Evolutionary conservation across 2,797 vertebrate species (phyloP), one percentile per base, ranked within the genome.

Genomic region (Sebastes elongatus): DNA sequence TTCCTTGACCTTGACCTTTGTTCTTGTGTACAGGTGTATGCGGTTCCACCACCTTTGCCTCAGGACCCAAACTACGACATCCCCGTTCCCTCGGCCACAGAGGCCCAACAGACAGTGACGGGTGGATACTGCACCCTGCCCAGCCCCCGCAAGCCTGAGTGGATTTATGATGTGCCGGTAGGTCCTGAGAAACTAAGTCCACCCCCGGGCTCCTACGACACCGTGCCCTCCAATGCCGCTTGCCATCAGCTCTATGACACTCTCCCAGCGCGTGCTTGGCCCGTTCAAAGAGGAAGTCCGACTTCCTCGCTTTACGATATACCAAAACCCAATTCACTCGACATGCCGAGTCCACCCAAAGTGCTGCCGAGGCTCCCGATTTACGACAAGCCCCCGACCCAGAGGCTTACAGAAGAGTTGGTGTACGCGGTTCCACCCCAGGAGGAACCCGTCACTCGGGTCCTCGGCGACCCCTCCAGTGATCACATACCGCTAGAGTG

Each of bases 161-260:
- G 97, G 97, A 96, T 97, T 85, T 98, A 99, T 4, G 97, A 98
- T 35, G 94, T 96, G 1, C 97, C 97, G 0, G 83, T 92, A 2
- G 90, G 94, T 53, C 92, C 93, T 0, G 95, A 97, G 69, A 97
- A 94, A 74, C 83, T 89, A 64, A 75, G 71, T 63, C 28, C n/a
- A 32, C 53, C 35, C 25, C 53, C 52, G 71, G 57, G 55, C 32
- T 59, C 32, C 70, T 82, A 22, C 64, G 88, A 88, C 72, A 90
- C 84, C 27, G 28, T 91, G 82, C 83, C 91, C 10, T n/a, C 81
- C 60, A 93, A 84, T 85, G 22, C 35, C 18, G 23, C 55, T 38
- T 72, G 16, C 65, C 82, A 62, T 38, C 83, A 81, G 16, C 63
- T 92, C 25, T 93, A 93, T 64, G 92, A 93, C 69, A 90, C 82